A percentile compares a stretch with the other conserved stretches of the same genome.
Evolutionary conservation across 2,113 vertebrate genomes (phyloP).

Genomic region (Dasyprocta punctata): DNA sequence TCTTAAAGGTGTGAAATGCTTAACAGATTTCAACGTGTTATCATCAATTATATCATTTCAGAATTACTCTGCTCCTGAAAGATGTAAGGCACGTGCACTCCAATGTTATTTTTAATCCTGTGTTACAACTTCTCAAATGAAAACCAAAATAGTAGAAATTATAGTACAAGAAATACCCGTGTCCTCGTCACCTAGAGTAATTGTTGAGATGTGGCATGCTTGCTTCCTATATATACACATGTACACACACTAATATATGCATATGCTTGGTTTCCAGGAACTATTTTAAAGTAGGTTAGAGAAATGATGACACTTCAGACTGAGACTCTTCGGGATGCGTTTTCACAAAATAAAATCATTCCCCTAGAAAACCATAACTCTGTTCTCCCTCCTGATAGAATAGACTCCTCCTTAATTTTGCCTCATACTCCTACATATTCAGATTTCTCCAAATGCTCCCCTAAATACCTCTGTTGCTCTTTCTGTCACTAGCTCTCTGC

Average conservation of each 20-base stretch:
- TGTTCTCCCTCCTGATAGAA: not conserved
- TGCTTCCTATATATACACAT: not conserved
- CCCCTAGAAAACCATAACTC: not conserved
- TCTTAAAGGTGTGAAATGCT: not conserved
- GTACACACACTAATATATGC: rapidly evolving
- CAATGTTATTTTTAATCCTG: not conserved
- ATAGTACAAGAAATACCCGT: not conserved
- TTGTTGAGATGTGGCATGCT: not conserved
- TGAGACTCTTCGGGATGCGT: not conserved
- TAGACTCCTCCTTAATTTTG: not conserved
- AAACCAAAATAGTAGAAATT: not conserved
- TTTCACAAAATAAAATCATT: not conserved
- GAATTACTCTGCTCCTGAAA: not conserved
- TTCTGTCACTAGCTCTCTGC: not conserved
- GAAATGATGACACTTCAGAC: not conserved
- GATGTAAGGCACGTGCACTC: not conserved
- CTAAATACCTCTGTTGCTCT: not conserved
- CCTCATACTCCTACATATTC: not conserved
- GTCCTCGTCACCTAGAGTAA: not conserved
- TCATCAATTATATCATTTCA: not conserved
- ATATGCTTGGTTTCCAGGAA: not conserved
- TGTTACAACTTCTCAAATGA: not conserved
- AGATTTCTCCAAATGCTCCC: not conserved
- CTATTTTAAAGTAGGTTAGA: not conserved
- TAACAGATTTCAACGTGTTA: not conserved